phyloP scores from a whole-genome alignment of 2,113 vertebrate genomes.

The Colossoma macropomum region DNA sequence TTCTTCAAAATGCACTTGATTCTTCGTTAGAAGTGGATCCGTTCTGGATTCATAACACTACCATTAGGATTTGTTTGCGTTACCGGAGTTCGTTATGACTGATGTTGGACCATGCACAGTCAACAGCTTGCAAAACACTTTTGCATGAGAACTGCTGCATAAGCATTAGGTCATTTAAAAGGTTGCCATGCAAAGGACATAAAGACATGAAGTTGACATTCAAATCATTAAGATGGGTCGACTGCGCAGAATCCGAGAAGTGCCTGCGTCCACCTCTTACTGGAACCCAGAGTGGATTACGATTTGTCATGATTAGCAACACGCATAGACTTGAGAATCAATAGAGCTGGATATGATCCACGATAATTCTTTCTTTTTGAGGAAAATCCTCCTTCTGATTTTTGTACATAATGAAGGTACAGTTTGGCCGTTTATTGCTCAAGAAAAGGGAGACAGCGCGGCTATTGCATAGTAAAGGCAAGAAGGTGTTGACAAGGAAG shows the following conservation, averaged over 20 bases:
- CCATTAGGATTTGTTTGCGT: background rate
- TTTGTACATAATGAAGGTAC: no score
- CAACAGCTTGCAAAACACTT: background rate
- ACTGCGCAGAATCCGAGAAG: constrained; percentile 37
- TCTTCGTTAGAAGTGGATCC: no score
- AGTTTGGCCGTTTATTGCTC: background rate
- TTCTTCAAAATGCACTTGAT: background rate
- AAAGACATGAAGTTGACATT: constrained; percentile 13
- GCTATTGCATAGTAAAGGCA: background rate
- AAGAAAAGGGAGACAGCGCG: background rate
- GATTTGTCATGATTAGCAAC: constrained; percentile 62
- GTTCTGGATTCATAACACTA: background rate
- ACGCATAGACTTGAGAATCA: constrained; percentile 2
- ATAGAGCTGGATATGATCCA: background rate
- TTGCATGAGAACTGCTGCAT: background rate
- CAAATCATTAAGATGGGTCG: background rate
- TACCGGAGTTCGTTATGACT: background rate
- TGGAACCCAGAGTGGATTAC: constrained; percentile 61
- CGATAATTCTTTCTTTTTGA: background rate
- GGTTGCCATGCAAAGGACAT: background rate
- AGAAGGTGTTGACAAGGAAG: constrained; percentile 33
- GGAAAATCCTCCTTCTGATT: background rate
- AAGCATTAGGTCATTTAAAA: background rate
- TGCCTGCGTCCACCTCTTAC: constrained; percentile 67
- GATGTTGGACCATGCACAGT: no score